Evolutionary conservation across 64 coral and sea anemone species (phyloP).

Genomic region (Cladopsammia gracilis): DNA sequence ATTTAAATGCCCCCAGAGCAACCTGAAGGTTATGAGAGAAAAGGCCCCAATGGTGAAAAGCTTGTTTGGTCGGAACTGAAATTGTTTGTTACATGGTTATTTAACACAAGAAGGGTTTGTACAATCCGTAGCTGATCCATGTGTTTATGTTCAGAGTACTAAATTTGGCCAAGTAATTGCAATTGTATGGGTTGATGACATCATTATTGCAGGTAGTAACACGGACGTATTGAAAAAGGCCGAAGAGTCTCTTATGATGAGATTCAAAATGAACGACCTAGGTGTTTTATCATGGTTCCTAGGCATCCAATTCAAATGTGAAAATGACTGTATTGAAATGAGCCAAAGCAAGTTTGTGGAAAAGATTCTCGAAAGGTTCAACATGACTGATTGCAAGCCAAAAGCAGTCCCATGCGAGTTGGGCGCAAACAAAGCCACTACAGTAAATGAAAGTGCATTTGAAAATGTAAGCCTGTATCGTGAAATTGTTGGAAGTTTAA

Average conservation of each 20-base stretch:
- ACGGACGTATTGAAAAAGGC: constrained; percentile 20
- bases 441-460: constrained; percentile 1
- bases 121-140: neutral
- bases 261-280: constrained; percentile 75
- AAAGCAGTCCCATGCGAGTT: constrained; percentile 63
- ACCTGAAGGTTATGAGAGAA: constrained; percentile 17
- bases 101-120: neutral
- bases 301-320: constrained; percentile 68
- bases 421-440: constrained; percentile 22
- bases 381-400: constrained; percentile 64
- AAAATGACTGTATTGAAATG: constrained; percentile 47
- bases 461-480: constrained; percentile 30
- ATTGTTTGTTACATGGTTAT: constrained; percentile 19
- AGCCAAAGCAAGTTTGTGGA: constrained; percentile 25
- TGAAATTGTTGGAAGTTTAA: constrained; percentile 55
- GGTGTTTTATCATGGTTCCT: constrained; percentile 42
- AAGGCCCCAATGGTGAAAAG: neutral
- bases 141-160: constrained; percentile 24
- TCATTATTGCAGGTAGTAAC: constrained; percentile 50
- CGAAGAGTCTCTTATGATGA: constrained; percentile 54
- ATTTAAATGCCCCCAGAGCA: constrained; percentile 34
- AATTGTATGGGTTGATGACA: constrained; percentile 68
- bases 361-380: constrained; percentile 63
- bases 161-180: constrained; percentile 31
- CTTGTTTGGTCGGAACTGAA: constrained; percentile 46